Conservation (phyloP, 2,888 invertebrate species). For the Agrochola lychnidis region DNA sequence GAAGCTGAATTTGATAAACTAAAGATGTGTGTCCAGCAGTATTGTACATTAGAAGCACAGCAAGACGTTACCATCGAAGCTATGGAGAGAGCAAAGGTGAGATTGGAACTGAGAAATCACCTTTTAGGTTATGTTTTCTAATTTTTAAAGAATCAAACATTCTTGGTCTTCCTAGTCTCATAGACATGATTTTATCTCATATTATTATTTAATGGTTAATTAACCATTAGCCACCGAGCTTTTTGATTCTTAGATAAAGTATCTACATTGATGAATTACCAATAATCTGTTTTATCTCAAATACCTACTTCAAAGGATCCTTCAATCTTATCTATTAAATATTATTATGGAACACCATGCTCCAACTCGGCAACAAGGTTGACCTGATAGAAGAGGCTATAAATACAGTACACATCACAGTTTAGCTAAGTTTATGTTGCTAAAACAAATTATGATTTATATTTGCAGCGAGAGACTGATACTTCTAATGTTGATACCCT, state of each 20-base stretch:
- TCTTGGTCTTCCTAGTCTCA: background rate
- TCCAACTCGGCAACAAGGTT: background rate
- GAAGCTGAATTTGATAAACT: conserved; percentile 79
- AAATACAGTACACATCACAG: background rate
- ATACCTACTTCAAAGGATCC: background rate
- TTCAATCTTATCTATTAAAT: background rate
- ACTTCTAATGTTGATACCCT: conserved; percentile 76
- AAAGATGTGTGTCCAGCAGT: conserved; percentile 77
- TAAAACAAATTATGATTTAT: background rate
- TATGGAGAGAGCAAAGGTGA: conserved; percentile 79
- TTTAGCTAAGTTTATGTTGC: too few species aligned
- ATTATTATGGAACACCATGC: background rate
- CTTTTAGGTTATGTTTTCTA: conserved; percentile 31
- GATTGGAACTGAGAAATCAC: background rate
- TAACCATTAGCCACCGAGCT: background rate
- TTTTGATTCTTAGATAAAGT: background rate
- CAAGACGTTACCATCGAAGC: conserved; percentile 82
- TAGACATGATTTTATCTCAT: background rate
- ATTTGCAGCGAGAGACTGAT: conserved; percentile 79
- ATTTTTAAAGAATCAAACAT: background rate
- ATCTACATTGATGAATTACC: background rate
- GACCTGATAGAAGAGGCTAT: background rate
- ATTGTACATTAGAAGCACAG: conserved; percentile 81
- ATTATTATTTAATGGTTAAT: too few species aligned
- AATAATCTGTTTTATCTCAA: background rate